Percentiles rank a stretch among this genome's conserved stretches.
Conservation (phyloP, 2,888 invertebrate species). For the Holacanthella duospinosa region DNA sequence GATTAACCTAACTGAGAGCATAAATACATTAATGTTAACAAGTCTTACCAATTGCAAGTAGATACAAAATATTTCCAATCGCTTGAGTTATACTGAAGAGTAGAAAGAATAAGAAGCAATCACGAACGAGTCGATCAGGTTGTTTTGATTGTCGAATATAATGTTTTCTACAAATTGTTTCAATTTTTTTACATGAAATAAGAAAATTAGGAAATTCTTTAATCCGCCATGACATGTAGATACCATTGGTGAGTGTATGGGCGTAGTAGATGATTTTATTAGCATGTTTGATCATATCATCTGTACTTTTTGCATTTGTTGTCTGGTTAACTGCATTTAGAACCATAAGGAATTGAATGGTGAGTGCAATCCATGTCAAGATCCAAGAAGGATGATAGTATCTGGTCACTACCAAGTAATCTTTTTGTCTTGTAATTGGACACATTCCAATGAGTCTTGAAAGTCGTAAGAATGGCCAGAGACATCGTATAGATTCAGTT, state of each 20-base stretch:
- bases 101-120: conserved; percentile 14
- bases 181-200: conserved; percentile 14
- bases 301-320: background rate
- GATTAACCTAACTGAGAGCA: too few relatives aligned
- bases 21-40: too few relatives aligned
- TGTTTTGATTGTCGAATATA: background rate
- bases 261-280: conserved; percentile 20
- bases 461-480: conserved; percentile 16
- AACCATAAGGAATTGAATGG: conserved; percentile 13
- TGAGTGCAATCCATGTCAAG: conserved; percentile 8
- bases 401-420: background rate
- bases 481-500: conserved; percentile 2
- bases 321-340: background rate
- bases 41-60: conserved; percentile 16
- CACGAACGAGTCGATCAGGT: conserved; percentile 17
- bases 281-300: conserved; percentile 7
- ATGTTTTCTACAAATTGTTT: conserved; percentile 21
- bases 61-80: conserved; percentile 16
- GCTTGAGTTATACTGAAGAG: conserved; percentile 10
- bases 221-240: conserved; percentile 17
- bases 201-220: conserved; percentile 18
- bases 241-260: conserved; percentile 17
- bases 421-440: conserved; percentile 11
- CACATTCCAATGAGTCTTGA: conserved; percentile 17
- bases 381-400: conserved; percentile 11